phyloP scores from a whole-genome alignment of 2,888 invertebrate species.

The Leptinotarsa peninsularis region DNA sequence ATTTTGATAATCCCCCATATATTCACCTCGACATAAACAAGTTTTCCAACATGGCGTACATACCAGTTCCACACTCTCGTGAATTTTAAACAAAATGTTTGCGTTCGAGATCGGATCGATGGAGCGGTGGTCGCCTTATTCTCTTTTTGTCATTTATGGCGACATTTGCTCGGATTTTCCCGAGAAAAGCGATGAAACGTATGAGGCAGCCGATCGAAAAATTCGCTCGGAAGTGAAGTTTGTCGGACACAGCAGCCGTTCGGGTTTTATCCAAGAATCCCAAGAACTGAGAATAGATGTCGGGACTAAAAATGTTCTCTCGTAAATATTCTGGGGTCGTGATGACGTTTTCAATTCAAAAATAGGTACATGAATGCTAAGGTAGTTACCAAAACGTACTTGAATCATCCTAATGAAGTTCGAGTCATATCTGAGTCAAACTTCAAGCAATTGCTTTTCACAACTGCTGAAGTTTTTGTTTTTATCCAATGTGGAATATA shows the following conservation, averaged over 20 bases:
- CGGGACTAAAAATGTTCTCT: not conserved
- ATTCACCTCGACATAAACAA: not conserved
- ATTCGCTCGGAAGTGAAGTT: slow-evolving; percentile 5
- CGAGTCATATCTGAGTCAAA: not conserved
- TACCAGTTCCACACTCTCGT: slow-evolving; percentile 21
- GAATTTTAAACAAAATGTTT: slow-evolving; percentile 36
- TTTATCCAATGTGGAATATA: too few relatives aligned
- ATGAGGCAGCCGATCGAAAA: slow-evolving; percentile 10
- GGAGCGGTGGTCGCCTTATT: slow-evolving; percentile 22
- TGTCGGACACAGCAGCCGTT: slow-evolving; percentile 2
- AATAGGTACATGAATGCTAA: not conserved
- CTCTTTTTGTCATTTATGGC: slow-evolving; percentile 39
- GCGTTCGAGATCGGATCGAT: slow-evolving; percentile 33
- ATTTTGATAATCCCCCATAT: not conserved
- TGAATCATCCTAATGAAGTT: not conserved
- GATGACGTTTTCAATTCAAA: not conserved
- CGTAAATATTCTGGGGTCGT: not conserved
- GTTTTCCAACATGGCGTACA: slow-evolving; percentile 7
- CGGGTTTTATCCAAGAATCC: not conserved
- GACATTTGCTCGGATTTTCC: slow-evolving; percentile 35
- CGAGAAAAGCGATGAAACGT: slow-evolving; percentile 29
- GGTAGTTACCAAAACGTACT: not conserved
- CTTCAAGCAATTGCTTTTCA: not conserved
- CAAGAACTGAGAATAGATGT: not conserved
- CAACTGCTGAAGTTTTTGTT: not conserved